A percentile compares a stretch with the other conserved stretches of the same genome.
Conservation (phyloP, 2,888 invertebrate species). For the Archips crataeganus region DNA sequence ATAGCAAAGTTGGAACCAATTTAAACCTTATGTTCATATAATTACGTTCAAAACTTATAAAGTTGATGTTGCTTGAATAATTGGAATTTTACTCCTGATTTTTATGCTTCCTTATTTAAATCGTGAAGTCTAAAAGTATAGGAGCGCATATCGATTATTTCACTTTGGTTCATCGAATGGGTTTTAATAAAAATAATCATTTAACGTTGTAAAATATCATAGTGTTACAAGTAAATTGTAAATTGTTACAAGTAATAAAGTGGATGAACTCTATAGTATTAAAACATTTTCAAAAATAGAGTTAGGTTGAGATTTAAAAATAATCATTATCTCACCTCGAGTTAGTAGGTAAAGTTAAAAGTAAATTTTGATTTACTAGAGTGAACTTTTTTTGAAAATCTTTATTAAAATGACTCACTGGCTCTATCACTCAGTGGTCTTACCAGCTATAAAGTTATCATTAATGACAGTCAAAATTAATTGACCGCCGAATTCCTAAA, state of each 20-base stretch:
- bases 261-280: not conserved
- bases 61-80: not conserved
- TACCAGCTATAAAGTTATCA: no score
- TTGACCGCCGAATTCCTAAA: not conserved
- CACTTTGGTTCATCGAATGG: constrained; percentile 12
- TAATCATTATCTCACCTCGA: no score
- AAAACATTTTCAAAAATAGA: not conserved
- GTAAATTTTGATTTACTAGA: no score
- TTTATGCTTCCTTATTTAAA: constrained; percentile 38
- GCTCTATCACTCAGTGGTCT: no score
- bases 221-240: no score
- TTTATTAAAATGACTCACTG: no score
- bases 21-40: not conserved
- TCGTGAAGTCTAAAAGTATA: constrained; percentile 22
- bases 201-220: not conserved
- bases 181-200: constrained; percentile 11
- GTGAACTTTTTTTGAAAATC: not conserved
- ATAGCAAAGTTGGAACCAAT: not conserved
- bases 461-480: no score
- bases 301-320: not conserved
- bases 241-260: constrained; percentile 5
- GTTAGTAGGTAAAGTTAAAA: no score
- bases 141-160: constrained; percentile 30
- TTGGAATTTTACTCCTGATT: constrained; percentile 22
- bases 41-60: constrained; percentile 6